Base-by-base conservation (phyloP, 2,797 vertebrate species). In the Apodemus agrarius region DNA sequence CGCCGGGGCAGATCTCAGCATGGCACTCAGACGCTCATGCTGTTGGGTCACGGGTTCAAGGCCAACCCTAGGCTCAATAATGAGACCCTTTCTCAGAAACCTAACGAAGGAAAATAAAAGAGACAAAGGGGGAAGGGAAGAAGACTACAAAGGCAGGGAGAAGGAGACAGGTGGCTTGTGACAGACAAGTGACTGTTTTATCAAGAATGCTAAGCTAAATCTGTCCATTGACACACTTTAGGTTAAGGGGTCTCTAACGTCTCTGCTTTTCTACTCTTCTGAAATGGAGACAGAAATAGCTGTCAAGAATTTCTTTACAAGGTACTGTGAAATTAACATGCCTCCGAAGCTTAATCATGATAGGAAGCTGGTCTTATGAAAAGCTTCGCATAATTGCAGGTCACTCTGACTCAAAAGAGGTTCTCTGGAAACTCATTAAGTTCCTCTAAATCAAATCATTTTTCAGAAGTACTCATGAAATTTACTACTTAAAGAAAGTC, bases 401-500 rank as follows among this genome's bases (percentile, higher is more conserved):
- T 49, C 31, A 75, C 12, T 61, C 46, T 75, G 75, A 93, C 37
- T 91, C 75, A 89, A 63, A 0, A 72, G 22, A 94, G 54, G 61
- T 37, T 84, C 82, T 92, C 78, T 89, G 40, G 49, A 93, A 92
- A 95, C 75, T 90, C 81, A 34, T 78, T 93, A 78, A 65, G 17
- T 91, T 87, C 85, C 76, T 93, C 80, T 49, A 91, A 88, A 91
- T 89, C 93, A 96, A 93, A 90, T 94, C 49, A 91, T 84, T 93
- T 96, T 94, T 84, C 93, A 82, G 96, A 97, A 95, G 76, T 69
- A 83, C 37, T 92, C 72, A 37, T 67, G 76, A 94, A 93, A 93
- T 75, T 49, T 87, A 67, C 72, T 85, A 67, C 82, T 94, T 95
- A 61, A 93, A 92, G 72, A 87, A 86, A 89, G 75, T 17, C 63